A percentile compares a stretch with the other conserved stretches of the same genome.
Conservation (phyloP, 2,888 invertebrate genomes). For the Agrilus cyanescens region DNA sequence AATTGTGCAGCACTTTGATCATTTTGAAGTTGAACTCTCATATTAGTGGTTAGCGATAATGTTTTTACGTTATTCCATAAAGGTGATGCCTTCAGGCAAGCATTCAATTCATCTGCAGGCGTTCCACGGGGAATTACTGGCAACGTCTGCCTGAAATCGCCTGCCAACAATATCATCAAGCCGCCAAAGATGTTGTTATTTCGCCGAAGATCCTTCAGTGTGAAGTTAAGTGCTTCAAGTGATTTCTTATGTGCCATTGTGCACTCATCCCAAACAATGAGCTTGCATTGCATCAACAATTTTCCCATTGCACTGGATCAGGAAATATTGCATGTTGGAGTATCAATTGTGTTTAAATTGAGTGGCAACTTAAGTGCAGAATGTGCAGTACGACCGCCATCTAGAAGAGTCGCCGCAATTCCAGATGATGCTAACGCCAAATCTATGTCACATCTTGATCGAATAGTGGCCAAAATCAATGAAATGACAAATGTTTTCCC, state of each 20-base stretch:
- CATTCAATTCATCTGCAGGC: slow-evolving; percentile 26
- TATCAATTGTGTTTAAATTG: slow-evolving; percentile 17
- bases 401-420: slow-evolving; percentile 31
- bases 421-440: slow-evolving; percentile 32
- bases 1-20: slow-evolving; percentile 19
- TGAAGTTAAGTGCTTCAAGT: slow-evolving; percentile 21
- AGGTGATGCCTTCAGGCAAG: slow-evolving; percentile 23
- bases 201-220: slow-evolving; percentile 18
- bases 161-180: slow-evolving; percentile 22
- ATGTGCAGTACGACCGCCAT: slow-evolving; percentile 25
- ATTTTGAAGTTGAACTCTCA: slow-evolving; percentile 20
- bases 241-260: slow-evolving; percentile 14
- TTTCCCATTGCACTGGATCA: slow-evolving; percentile 17
- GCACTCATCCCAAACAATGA: slow-evolving; percentile 15
- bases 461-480: slow-evolving; percentile 25
- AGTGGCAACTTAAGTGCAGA: slow-evolving; percentile 25
- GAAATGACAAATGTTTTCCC: slow-evolving; percentile 32
- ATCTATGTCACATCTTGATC: slow-evolving; percentile 22
- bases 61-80: slow-evolving; percentile 19
- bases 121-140: slow-evolving; percentile 24
- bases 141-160: slow-evolving; percentile 27
- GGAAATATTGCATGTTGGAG: slow-evolving; percentile 22
- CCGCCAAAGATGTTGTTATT: slow-evolving; percentile 21
- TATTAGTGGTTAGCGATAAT: slow-evolving; percentile 19
- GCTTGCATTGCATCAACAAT: slow-evolving; percentile 18